A percentile compares a stretch with the other conserved stretches of the same genome.
Evolutionary conservation across 2,113 vertebrate species (phyloP).

Genomic region (Hippocampus abdominalis): DNA sequence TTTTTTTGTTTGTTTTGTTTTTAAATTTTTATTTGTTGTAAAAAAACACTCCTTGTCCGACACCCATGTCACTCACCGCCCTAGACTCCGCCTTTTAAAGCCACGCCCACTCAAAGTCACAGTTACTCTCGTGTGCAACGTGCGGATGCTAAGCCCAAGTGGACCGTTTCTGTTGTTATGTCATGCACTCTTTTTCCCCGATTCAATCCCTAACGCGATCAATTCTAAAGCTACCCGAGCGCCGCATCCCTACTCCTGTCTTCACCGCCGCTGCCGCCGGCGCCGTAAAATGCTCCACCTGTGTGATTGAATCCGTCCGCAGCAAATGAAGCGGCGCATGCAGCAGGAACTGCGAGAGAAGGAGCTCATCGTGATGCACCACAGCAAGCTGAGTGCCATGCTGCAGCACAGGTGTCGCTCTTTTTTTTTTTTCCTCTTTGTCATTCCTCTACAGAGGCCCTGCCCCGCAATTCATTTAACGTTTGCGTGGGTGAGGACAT

Average conservation of each 20-base stretch:
- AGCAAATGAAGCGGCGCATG: constrained; percentile 77
- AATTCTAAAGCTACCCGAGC: no score
- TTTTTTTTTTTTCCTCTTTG: background rate
- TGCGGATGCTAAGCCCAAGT: no score
- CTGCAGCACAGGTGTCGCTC: constrained; percentile 77
- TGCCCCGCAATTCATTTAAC: constrained; percentile 3
- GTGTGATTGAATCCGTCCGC: constrained; percentile 36
- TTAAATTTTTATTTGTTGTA: no score
- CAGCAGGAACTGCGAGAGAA: constrained; percentile 79
- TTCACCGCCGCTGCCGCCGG: background rate
- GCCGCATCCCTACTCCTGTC: background rate
- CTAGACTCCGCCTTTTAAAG: background rate
- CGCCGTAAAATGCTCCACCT: constrained; percentile 14
- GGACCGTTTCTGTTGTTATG: no score
- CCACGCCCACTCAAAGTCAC: background rate
- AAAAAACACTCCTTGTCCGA: background rate
- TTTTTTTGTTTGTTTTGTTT: no score
- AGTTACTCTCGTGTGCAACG: no score
- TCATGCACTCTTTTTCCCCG: no score
- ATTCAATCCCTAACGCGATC: no score
- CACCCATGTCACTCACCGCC: background rate
- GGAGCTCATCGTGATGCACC: constrained; percentile 75
- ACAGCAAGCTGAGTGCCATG: constrained; percentile 75
- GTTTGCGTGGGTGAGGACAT: constrained; percentile 7
- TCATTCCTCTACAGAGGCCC: background rate